Conservation (phyloP, 2,113 vertebrate species). For the Boulengeromyrus knoepffleri region DNA sequence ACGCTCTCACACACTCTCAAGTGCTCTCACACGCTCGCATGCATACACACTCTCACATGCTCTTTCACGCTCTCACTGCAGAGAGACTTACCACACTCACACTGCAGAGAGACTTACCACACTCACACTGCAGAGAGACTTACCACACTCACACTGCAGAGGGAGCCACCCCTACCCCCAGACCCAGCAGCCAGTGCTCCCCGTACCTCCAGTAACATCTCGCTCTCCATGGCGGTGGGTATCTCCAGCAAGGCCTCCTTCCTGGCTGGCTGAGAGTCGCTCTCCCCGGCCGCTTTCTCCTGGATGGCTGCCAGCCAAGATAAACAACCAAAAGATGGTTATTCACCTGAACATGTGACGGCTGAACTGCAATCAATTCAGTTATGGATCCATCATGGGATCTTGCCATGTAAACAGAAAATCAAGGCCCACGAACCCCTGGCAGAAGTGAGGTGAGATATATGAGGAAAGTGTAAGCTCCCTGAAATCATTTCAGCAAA, state of each 20-base stretch:
- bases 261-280: background rate
- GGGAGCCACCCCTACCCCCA: background rate
- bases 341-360: background rate
- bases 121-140: background rate
- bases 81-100: too few relatives aligned
- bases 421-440: background rate
- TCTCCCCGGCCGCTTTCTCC: background rate
- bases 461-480: background rate
- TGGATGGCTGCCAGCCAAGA: slow-evolving; percentile 5
- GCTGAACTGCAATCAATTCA: background rate
- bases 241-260: background rate
- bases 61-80: background rate
- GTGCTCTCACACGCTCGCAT: background rate
- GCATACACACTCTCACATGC: background rate
- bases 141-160: background rate
- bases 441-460: background rate
- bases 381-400: background rate
- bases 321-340: background rate
- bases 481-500: background rate
- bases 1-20: background rate
- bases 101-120: background rate
- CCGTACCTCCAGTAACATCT: slow-evolving; percentile 15
- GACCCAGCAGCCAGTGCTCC: background rate
- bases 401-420: background rate
- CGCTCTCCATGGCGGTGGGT: background rate